These are phyloP conservation scores for Paraplagusia blochii DNA, from an alignment of 2,113 vertebrate species.

Conservation along the genomic window DNA sequence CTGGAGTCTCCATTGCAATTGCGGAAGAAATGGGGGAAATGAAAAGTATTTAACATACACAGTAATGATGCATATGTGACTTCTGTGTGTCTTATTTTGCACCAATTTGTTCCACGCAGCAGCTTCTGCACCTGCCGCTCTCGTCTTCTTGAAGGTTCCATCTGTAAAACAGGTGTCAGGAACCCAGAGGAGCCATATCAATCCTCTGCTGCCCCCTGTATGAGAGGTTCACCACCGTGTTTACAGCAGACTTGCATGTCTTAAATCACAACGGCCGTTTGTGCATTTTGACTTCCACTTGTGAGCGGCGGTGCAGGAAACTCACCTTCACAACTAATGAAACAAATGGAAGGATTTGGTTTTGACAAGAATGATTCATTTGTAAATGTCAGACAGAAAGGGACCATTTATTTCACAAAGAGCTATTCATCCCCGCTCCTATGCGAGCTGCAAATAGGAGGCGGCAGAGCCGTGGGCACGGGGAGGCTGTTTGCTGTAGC, in stretches of 20 bases:
- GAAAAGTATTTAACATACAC: too few relatives aligned
- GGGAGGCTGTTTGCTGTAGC: constrained; percentile 52
- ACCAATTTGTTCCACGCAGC: too few relatives aligned
- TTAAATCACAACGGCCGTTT: constrained; percentile 20
- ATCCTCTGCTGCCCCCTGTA: neutral
- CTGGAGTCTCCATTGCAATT: too few relatives aligned
- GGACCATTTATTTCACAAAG: constrained; percentile 61
- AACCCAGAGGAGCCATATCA: neutral
- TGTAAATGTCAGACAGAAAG: constrained; percentile 56
- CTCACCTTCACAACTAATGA: constrained; percentile 36
- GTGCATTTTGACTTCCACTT: constrained; percentile 11
- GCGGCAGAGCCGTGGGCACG: constrained; percentile 39
- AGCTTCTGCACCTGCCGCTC: neutral
- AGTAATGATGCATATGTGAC: too few relatives aligned
- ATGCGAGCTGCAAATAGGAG: constrained; percentile 47
- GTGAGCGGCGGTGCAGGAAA: neutral
- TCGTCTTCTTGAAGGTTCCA: neutral
- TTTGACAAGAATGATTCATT: constrained; percentile 51
- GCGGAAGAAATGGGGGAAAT: too few relatives aligned
- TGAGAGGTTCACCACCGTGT: neutral
- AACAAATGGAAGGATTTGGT: constrained; percentile 46
- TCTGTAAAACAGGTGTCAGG: neutral
- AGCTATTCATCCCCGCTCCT: constrained; percentile 52
- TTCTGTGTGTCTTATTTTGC: too few relatives aligned
- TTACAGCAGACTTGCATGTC: neutral